A percentile compares a stretch with the other conserved stretches of the same genome.
phyloP scores from a whole-genome alignment of 2,113 vertebrate species.

The Nothocercus julius region DNA sequence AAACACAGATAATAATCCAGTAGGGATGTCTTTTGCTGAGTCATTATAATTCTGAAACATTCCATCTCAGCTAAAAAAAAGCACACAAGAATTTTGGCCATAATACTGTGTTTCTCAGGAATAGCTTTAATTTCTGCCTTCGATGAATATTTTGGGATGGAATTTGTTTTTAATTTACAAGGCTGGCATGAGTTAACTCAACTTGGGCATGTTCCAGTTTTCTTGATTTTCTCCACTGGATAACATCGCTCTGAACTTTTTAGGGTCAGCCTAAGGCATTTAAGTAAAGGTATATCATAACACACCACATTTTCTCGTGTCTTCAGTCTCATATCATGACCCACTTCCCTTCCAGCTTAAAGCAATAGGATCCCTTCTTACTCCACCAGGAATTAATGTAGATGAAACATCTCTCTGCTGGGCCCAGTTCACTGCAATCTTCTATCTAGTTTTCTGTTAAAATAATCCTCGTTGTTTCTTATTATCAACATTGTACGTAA shows the following conservation, averaged over 20 bases:
- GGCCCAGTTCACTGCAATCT: not conserved
- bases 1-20: not conserved
- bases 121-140: not conserved
- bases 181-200: not conserved
- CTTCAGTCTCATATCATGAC: not conserved
- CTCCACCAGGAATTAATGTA: rapidly evolving
- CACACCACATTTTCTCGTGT: not conserved
- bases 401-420: not conserved
- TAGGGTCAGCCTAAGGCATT: not conserved
- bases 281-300: not conserved
- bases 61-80: not conserved
- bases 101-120: not conserved
- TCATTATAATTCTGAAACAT: not conserved
- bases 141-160: not conserved
- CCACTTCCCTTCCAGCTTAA: not conserved
- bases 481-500: rapidly evolving
- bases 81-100: not conserved
- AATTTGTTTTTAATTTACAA: not conserved
- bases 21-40: not conserved
- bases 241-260: not conserved
- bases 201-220: not conserved
- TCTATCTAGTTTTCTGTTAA: not conserved
- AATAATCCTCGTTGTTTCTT: not conserved
- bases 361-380: not conserved
- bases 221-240: not conserved